phyloP scores from a whole-genome alignment of 2,113 vertebrate genomes.

The Serinus canaria region DNA sequence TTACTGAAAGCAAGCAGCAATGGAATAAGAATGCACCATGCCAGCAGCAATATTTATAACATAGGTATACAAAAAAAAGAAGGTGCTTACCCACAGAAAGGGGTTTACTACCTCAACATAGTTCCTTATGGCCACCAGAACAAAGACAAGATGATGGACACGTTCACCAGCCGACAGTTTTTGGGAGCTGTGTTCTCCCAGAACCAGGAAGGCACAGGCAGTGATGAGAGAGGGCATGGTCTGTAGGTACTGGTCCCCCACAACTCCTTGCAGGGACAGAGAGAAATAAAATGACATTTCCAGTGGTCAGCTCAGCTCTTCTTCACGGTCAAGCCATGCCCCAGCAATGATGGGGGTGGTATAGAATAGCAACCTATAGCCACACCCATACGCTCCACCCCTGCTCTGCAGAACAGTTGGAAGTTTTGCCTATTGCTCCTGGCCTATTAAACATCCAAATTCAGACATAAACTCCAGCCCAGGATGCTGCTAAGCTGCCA shows the following conservation, averaged over 20 bases:
- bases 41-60: background rate
- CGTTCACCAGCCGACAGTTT: rapidly evolving
- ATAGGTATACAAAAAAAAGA: background rate
- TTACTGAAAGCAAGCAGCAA: background rate
- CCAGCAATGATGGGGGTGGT: too few relatives aligned
- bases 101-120: background rate
- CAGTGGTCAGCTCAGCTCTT: background rate
- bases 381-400: rapidly evolving
- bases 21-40: background rate
- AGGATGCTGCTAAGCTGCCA: background rate
- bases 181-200: rapidly evolving
- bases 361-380: background rate
- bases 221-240: background rate
- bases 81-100: background rate
- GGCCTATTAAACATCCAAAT: background rate
- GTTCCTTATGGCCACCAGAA: background rate
- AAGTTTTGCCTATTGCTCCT: background rate
- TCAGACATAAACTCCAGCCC: background rate
- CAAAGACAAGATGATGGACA: background rate
- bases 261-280: background rate
- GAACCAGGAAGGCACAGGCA: too few relatives aligned
- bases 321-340: rapidly evolving
- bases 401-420: background rate
- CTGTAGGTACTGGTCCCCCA: background rate
- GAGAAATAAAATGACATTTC: background rate